Evolutionary conservation across 92 coral and sea anemone genomes (phyloP).

Genomic region (Parazoanthus swiftii): DNA sequence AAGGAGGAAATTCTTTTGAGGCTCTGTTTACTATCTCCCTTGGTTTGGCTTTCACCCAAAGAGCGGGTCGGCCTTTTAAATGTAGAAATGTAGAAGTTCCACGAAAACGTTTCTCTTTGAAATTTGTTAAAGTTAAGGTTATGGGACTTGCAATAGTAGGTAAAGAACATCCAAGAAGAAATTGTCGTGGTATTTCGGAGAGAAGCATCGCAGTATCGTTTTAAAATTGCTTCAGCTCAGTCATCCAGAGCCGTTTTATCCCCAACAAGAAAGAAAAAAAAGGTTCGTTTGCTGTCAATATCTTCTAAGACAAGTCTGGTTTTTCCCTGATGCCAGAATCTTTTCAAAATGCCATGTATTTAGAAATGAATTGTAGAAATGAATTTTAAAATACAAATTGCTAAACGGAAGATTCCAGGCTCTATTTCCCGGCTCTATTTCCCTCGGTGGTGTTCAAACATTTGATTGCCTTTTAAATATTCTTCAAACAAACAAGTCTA

Average conservation of each 20-base stretch:
- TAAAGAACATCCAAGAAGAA: not conserved
- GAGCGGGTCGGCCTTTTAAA: not conserved
- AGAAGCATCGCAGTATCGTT: too few relatives aligned
- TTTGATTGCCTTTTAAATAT: constrained; percentile 34
- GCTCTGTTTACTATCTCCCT: not conserved
- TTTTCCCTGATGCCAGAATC: not conserved
- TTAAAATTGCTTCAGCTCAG: too few relatives aligned
- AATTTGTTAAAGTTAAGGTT: too few relatives aligned
- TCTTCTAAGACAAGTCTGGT: too few relatives aligned
- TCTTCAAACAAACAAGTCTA: constrained; percentile 4
- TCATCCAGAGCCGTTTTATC: too few relatives aligned
- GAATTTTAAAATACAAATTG: not conserved
- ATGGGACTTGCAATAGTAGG: too few relatives aligned
- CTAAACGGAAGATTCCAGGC: not conserved
- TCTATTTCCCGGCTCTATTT: not conserved
- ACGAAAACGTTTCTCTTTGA: not conserved
- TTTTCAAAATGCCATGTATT: too few relatives aligned
- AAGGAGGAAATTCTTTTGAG: not conserved
- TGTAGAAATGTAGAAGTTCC: not conserved
- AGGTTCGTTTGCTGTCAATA: not conserved
- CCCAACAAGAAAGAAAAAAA: not conserved
- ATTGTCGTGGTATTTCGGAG: too few relatives aligned
- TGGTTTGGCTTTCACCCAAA: not conserved
- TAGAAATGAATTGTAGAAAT: too few relatives aligned
- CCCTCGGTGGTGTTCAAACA: not conserved